Evolutionary conservation across 2,888 invertebrate genomes (phyloP).

Genomic region (Amiota minor): DNA sequence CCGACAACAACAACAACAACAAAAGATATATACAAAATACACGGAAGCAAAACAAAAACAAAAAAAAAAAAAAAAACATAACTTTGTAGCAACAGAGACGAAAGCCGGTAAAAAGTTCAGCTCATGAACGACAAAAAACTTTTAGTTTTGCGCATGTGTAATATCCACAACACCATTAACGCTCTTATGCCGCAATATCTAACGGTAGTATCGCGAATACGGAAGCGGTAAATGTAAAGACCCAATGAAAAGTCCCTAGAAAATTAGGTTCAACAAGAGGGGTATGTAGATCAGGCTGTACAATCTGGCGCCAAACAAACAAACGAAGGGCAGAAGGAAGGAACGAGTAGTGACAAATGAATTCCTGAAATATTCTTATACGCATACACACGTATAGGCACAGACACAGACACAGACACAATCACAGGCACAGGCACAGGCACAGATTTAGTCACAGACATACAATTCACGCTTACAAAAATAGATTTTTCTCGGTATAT

Average conservation of each 20-base stretch:
- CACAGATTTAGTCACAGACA: not conserved
- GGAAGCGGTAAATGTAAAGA: not conserved
- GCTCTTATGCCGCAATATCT: too few relatives aligned
- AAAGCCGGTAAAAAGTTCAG: too few relatives aligned
- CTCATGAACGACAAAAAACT: not conserved
- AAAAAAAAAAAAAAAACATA: slow-evolving; percentile 18
- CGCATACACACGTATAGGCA: slow-evolving; percentile 2
- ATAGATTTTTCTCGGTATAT: slow-evolving; percentile 71
- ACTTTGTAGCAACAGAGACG: not conserved
- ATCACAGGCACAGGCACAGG: not conserved
- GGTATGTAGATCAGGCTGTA: not conserved
- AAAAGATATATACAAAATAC: slow-evolving; percentile 35
- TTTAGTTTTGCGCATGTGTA: not conserved
- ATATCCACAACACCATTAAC: too few relatives aligned
- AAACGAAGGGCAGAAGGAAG: not conserved
- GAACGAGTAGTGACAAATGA: slow-evolving; percentile 3
- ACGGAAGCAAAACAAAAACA: slow-evolving; percentile 28
- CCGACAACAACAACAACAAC: slow-evolving; percentile 7
- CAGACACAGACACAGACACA: not conserved
- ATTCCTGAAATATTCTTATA: not conserved
- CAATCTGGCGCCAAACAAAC: slow-evolving; percentile 6
- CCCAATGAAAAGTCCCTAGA: too few relatives aligned
- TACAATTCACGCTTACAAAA: slow-evolving; percentile 50
- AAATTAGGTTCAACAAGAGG: too few relatives aligned
- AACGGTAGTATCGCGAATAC: not conserved